These are phyloP conservation scores for Crocuta crocuta DNA, from an alignment of 2,113 vertebrate genomes.

Conservation along the genomic window DNA sequence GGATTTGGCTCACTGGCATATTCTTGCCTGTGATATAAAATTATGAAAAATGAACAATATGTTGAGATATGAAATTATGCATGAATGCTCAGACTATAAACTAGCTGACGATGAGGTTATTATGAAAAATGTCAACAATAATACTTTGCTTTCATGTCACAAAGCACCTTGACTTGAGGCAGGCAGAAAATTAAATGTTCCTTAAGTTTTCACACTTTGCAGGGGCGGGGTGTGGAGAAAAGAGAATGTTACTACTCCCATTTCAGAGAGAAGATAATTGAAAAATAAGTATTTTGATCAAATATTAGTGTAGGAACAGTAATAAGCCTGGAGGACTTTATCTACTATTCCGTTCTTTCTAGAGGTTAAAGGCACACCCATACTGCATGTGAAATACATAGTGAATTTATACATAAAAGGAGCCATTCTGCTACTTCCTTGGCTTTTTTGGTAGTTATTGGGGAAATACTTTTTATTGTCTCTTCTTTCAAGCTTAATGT, in stretches of 20 bases:
- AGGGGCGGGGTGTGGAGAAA: neutral
- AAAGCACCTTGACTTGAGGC: neutral
- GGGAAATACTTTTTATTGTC: neutral
- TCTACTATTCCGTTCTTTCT: neutral
- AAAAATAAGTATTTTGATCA: slow-evolving; percentile 25
- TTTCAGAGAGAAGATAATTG: slow-evolving; percentile 39
- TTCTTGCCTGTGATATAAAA: slow-evolving; percentile 28
- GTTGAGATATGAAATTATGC: slow-evolving; percentile 7
- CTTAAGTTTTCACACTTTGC: neutral
- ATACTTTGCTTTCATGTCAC: neutral
- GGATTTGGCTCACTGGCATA: neutral
- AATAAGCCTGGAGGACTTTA: neutral
- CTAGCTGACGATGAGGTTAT: neutral
- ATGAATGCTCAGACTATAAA: neutral
- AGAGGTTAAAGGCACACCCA: neutral
- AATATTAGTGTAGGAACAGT: neutral
- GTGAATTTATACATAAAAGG: neutral
- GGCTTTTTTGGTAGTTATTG: neutral
- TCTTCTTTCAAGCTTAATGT: neutral
- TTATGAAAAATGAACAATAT: slow-evolving; percentile 53
- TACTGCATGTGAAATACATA: neutral
- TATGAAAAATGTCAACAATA: neutral
- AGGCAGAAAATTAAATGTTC: slow-evolving; percentile 12
- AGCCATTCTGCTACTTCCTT: neutral
- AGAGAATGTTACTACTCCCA: neutral